Evolutionary conservation across 2,888 invertebrate genomes (phyloP).

Genomic region (Folsomia manolachei): DNA sequence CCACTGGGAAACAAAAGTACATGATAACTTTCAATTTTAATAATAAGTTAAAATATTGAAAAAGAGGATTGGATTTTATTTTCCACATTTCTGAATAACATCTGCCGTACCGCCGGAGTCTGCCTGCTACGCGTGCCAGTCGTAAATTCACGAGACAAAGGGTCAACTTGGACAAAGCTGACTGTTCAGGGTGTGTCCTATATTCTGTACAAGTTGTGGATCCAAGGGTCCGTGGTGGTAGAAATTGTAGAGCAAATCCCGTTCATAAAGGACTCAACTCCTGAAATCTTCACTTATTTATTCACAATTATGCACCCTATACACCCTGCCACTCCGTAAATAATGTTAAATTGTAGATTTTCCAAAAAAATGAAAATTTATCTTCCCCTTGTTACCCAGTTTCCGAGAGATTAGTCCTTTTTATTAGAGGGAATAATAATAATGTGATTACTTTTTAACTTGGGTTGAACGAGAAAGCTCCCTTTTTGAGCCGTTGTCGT

Average conservation of each 20-base stretch:
- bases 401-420: conserved; percentile 8
- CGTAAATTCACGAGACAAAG: conserved; percentile 1
- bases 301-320: too few species aligned
- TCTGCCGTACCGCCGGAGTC: neutral
- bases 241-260: neutral
- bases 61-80: conserved; percentile 8
- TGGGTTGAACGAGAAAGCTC: neutral
- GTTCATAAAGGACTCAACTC: too few species aligned
- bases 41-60: conserved; percentile 7
- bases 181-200: neutral
- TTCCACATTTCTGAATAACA: conserved; percentile 6
- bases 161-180: neutral
- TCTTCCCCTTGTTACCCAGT: conserved; percentile 8
- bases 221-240: neutral
- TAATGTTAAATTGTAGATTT: neutral
- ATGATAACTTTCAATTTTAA: conserved; percentile 4
- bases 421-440: conserved; percentile 2
- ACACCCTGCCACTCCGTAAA: neutral
- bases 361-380: conserved; percentile 5
- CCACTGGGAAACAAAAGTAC: too few species aligned
- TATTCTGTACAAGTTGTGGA: neutral
- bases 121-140: conserved; percentile 1
- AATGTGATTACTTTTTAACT: conserved; percentile 7
- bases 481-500: neutral
- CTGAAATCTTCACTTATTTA: too few species aligned